These are phyloP conservation scores for Lycaon pictus DNA, from an alignment of 2,113 vertebrate species.

Conservation along the genomic window DNA sequence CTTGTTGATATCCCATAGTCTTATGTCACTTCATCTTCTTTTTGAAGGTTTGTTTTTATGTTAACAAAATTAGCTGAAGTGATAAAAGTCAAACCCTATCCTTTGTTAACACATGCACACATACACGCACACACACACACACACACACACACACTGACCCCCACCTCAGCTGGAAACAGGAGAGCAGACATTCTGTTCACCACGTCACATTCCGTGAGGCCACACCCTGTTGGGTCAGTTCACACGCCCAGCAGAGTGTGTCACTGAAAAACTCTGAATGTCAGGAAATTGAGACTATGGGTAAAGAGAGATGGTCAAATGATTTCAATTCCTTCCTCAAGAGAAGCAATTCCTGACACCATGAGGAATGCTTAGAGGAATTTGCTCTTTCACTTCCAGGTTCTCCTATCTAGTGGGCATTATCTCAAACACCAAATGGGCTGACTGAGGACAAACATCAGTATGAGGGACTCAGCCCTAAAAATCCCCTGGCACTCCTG, in stretches of 20 bases:
- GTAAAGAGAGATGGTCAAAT: constrained; percentile 4
- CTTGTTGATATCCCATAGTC: neutral
- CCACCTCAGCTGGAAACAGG: neutral
- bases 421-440: neutral
- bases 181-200: neutral
- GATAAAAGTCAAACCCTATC: neutral
- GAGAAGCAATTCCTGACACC: constrained; percentile 36
- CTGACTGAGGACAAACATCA: neutral
- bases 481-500: neutral
- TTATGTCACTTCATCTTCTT: neutral
- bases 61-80: neutral
- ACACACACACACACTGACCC: neutral
- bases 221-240: neutral
- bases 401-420: neutral
- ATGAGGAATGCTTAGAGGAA: constrained; percentile 39
- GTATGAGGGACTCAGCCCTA: neutral
- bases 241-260: neutral
- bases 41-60: neutral
- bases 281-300: constrained; percentile 42
- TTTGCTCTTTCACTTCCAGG: constrained; percentile 56
- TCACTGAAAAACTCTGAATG: constrained; percentile 47
- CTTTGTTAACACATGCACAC: neutral
- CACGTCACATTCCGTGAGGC: neutral
- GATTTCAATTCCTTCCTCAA: constrained; percentile 55
- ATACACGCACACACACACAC: too few species aligned